Base-by-base conservation (phyloP, 2,113 vertebrate species). In the Microcebus griseorufus region DNA sequence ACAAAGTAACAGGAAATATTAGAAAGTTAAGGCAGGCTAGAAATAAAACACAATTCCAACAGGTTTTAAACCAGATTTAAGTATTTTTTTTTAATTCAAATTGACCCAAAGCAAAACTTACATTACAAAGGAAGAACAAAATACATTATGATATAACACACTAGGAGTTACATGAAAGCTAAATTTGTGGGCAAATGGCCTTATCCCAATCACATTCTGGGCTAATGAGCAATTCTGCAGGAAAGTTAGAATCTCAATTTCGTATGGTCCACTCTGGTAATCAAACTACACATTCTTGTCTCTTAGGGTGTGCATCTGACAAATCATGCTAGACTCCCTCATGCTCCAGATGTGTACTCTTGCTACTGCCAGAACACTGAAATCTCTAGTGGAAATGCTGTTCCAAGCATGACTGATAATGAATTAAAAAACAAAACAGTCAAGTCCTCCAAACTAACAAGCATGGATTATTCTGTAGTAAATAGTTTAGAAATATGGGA, bases 401-500 rank as follows among this genome's bases (percentile, higher is more conserved):
- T 96, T 98, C 98, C 97, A 97, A 98, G 97, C 96, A 97, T 88
- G 97, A 98, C 82, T 93, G 97, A 98, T 72, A 91, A 97, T 67
- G 96, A 97, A 96, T 96, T 97, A 53, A 87, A n/a, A 97, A 98
- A 97, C 12, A 53, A 89, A 60, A 80, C 78, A 96, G 98, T 98
- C 97, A 89, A 98, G 96, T 97, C 97, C 97, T 98, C 98, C 97
- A 97, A 98, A 98, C 97, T 98, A 98, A 98, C 93, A 98, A 98
- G 98, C 97, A 94, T 93, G 98, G 96, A 96, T 98, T 98, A 98
- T 98, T 98, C 97, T 98, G 98, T 98, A 96, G 97, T 97, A 99
- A 99, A 99, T 98, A 98, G 98, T 99, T 99, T 98, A 99, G 98
- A 99, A 99, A 98, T 98, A 98, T 98, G 96, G 98, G 98, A 98